Conservation (phyloP, 1,140 invertebrate genomes). For the Rhyacophila brunnea region DNA sequence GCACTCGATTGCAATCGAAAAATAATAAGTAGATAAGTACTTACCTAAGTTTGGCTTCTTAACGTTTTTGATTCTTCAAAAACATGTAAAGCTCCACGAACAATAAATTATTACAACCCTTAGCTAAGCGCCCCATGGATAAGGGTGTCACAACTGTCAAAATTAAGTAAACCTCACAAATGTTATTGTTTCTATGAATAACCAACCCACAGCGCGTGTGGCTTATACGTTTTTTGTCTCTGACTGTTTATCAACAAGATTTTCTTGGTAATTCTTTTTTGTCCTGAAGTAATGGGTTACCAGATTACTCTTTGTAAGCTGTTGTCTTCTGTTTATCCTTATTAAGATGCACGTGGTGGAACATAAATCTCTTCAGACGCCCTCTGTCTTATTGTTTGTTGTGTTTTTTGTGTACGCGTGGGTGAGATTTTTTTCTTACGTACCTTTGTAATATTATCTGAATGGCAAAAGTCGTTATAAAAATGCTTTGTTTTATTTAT, state of each 20-base stretch:
- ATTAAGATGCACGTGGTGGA: constrained; percentile 27
- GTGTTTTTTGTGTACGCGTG: not conserved
- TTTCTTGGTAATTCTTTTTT: constrained; percentile 29
- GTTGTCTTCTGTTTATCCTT: constrained; percentile 33
- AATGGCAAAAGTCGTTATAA: too few relatives aligned
- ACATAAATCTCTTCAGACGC: constrained; percentile 19
- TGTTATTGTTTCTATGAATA: constrained; percentile 31
- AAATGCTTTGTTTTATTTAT: too few relatives aligned
- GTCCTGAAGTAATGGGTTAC: constrained; percentile 26
- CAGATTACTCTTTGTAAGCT: constrained; percentile 26
- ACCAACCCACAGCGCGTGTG: constrained; percentile 22
- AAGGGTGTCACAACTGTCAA: constrained; percentile 27
- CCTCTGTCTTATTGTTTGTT: constrained; percentile 2
- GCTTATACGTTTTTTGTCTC: constrained; percentile 14
- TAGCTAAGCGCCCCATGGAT: constrained; percentile 9
- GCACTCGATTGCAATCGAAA: too few relatives aligned
- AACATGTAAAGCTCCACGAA: too few relatives aligned
- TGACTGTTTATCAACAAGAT: constrained; percentile 26
- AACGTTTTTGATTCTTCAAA: too few relatives aligned
- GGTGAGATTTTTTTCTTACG: too few relatives aligned
- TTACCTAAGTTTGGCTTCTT: too few relatives aligned
- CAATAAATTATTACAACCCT: not conserved
- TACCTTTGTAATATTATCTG: too few relatives aligned
- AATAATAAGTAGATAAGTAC: too few relatives aligned
- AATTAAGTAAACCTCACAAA: constrained; percentile 21